A percentile compares a stretch with the other conserved stretches of the same genome.
phyloP scores from a whole-genome alignment of 2,888 invertebrate species.

The Allygus modestus region DNA sequence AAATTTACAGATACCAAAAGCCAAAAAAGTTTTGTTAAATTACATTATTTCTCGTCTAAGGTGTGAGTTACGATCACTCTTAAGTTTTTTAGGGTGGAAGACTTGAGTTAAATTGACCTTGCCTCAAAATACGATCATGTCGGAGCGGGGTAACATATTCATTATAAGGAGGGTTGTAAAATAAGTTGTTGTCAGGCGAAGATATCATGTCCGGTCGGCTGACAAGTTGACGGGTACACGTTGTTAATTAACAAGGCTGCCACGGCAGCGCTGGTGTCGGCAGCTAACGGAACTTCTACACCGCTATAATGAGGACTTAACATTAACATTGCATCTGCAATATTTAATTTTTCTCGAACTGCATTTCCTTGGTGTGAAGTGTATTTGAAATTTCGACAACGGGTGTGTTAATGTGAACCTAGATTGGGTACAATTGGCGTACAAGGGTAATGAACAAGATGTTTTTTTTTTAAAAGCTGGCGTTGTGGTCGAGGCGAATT shows the following conservation, averaged over 20 bases:
- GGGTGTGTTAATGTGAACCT: too few species aligned
- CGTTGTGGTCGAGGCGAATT: too few species aligned
- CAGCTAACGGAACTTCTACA: not conserved
- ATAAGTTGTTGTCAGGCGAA: slow-evolving; percentile 32
- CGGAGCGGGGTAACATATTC: slow-evolving; percentile 11
- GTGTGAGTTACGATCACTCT: not conserved
- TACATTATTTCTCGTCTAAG: not conserved
- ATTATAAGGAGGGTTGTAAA: slow-evolving; percentile 33
- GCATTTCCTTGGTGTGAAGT: too few species aligned
- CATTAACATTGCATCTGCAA: not conserved
- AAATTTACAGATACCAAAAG: not conserved
- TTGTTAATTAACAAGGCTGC: slow-evolving; percentile 26
- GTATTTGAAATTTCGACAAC: too few species aligned
- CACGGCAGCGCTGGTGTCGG: slow-evolving; percentile 43
- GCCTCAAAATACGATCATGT: not conserved
- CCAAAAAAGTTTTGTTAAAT: not conserved
- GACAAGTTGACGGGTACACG: slow-evolving; percentile 40
- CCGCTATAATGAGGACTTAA: not conserved
- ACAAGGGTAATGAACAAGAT: too few species aligned
- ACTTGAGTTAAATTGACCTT: not conserved
- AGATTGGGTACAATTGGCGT: too few species aligned
- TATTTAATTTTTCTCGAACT: too few species aligned
- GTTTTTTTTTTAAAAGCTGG: too few species aligned
- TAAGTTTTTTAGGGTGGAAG: not conserved
- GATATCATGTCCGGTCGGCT: slow-evolving; percentile 7